phyloP scores from a whole-genome alignment of 1,140 invertebrate species.

The Diorhabda elongata region DNA sequence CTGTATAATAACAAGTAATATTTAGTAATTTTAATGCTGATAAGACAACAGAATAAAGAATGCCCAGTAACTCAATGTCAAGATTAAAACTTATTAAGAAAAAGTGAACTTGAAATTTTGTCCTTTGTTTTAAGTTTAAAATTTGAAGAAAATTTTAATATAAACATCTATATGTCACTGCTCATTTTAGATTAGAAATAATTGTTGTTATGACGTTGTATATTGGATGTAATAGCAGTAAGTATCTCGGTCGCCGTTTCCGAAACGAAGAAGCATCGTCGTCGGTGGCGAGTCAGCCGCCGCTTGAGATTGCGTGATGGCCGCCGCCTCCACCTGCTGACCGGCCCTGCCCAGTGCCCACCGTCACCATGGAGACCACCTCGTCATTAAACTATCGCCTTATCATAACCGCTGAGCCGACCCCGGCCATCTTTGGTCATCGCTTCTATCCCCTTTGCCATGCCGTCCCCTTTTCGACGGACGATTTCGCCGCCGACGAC shows the following conservation, averaged over 20 bases:
- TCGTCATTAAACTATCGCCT: slow-evolving; percentile 53
- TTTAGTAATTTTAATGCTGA: too few species aligned
- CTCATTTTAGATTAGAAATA: too few species aligned
- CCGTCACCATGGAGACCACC: slow-evolving; percentile 48
- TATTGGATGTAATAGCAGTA: too few species aligned
- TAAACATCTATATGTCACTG: too few species aligned
- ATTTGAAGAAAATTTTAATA: too few species aligned
- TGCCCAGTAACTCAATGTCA: too few species aligned
- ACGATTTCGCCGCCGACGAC: slow-evolving; percentile 17
- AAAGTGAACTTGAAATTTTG: too few species aligned
- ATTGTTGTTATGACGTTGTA: too few species aligned
- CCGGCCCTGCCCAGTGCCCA: slow-evolving; percentile 48
- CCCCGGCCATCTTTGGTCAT: slow-evolving; percentile 50
- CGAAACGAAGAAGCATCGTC: background rate
- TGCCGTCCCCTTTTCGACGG: slow-evolving; percentile 14
- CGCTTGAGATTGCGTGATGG: slow-evolving; percentile 49
- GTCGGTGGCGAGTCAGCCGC: slow-evolving; percentile 20
- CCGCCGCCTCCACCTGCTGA: slow-evolving; percentile 42
- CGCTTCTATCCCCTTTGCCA: slow-evolving; percentile 32
- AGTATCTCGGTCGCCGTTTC: background rate
- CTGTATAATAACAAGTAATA: too few species aligned
- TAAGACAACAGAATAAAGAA: too few species aligned
- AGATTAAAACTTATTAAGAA: too few species aligned
- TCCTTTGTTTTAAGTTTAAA: too few species aligned
- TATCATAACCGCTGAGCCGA: slow-evolving; percentile 50